Evolutionary conservation across 2,797 vertebrate species (phyloP), one percentile per base, ranked within the genome.

Genomic region (Falco rusticolus): DNA sequence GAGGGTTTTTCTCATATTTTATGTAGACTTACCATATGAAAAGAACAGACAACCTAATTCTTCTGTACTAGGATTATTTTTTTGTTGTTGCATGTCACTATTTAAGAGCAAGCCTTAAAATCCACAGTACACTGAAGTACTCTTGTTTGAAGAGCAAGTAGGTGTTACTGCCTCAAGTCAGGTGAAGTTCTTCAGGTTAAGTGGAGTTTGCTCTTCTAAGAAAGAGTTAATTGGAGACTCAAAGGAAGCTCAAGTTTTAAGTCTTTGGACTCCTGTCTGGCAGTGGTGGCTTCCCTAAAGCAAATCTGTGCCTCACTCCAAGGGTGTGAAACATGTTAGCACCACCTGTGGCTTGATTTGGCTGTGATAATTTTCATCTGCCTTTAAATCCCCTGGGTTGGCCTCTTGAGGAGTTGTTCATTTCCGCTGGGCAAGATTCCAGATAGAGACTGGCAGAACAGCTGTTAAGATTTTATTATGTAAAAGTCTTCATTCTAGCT

Each of bases 281-380:
- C 76, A 72, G 48, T 4, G 0, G 8, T 87, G 93, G 61, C 68
- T 64, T 89, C 61, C 56, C 47, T 60, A 6, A 85, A 85, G 56
- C 65, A 88, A 51, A 65, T 91, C 64, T 53, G 50, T 78, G 54
- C 41, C 48, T 92, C 10, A 0, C 63, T 95, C 47, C 13, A 29
- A 76, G 10, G 16, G 17, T 78, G 65, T 76, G 86, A 82, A 92
- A 61, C 41, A 10, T 37, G 45, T 87, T 89, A 63, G 28, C 45
- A 90, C n/a, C 45, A 72, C 51, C 72, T 2, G 3, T 87, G 86
- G 56, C 60, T 96, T 69, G 34, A 19, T 87, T 95, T 71, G 37
- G 84, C 94, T 89, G 65, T 48, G 59, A 64, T 96, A 71, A 72
- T 93, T 93, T 78, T 63, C 68, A 91, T 96, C 93, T 96, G 75